Conservation (phyloP, 2,888 invertebrate species). For the Diploptera punctata region DNA sequence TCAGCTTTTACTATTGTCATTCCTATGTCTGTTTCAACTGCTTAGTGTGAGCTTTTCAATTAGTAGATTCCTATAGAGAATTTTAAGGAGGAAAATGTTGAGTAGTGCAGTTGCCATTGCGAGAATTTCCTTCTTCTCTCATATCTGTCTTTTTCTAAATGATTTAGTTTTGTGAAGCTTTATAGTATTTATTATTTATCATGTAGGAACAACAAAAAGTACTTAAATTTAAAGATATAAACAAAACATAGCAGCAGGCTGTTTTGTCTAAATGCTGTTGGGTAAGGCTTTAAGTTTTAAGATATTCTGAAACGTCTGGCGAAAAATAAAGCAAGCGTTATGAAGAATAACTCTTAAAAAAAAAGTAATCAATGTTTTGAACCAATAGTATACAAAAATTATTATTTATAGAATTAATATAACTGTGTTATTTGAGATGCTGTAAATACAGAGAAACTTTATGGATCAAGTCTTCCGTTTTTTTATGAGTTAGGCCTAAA, state of each 20-base stretch:
- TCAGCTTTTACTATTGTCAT: not conserved
- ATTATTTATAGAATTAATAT: slow-evolving; percentile 17
- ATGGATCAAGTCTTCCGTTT: not conserved
- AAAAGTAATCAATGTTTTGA: slow-evolving; percentile 5
- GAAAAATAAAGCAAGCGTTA: not conserved
- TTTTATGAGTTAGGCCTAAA: not conserved
- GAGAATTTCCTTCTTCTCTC: slow-evolving; percentile 8
- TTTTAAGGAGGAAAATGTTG: not conserved
- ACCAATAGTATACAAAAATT: not conserved
- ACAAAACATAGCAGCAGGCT: not conserved
- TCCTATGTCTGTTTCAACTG: not conserved
- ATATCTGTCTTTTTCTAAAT: not conserved
- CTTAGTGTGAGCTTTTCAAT: not conserved
- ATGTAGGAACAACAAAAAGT: not conserved
- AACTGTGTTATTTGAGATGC: not conserved
- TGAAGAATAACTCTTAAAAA: not conserved
- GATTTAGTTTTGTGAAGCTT: not conserved
- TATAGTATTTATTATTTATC: not conserved
- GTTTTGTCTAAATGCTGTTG: not conserved
- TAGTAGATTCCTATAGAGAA: not conserved
- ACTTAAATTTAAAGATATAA: not conserved
- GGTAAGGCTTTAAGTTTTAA: slow-evolving; percentile 14
- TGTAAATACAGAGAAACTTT: not conserved
- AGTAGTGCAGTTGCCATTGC: not conserved
- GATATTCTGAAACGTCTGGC: not conserved